Base-by-base conservation (phyloP, 2,797 vertebrate genomes). In the Decapterus maruadsi region DNA sequence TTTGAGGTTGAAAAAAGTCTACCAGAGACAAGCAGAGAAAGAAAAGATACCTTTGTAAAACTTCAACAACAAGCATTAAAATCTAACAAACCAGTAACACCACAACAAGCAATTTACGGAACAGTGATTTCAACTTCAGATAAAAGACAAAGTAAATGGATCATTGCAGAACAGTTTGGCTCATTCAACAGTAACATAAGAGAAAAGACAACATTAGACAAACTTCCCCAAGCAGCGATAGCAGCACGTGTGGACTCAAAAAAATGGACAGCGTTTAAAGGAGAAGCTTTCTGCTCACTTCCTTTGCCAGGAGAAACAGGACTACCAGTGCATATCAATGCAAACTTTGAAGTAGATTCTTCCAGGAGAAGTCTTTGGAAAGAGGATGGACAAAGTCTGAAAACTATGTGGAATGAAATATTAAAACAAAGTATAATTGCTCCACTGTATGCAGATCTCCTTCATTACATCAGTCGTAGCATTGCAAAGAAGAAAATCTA, bases 291-390 rank as follows among this genome's bases (percentile, higher is more conserved):
- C 90, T 97, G 95, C 83, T 96, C 94, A 10, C 91, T 97, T 55
- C 96, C 96, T 19, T 83, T 97, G 80, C 96, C 95, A 1, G 83
- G 89, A 11, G 0, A 34, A 65, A 97, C 96, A 7, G 95, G 94
- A 64, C 89, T 97, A 19, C 96, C 96, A 56, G 94, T 97, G n/a
- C 96, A 97, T 68, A 71, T 97, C 61, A 96, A 95, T 71, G 96
- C 93, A 68, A 96, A 96, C 90, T 97, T 97, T 92, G 94, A 95
- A 48, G 93, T 96, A 16, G 95, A 97, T 87, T 89, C 80, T 0
- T 89, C 95, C 20, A 96, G 96, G 59, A 93, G 83, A 61, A 68
- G 50, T 51, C 85, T 97, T 43, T 91, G 79, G 92, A 95, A 94
- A 68, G 93, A 95, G 63, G 94, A 95, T 72, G 93, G 84, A 3